phyloP scores from a whole-genome alignment of 2,113 vertebrate genomes.

The Lamprotornis superbus region DNA sequence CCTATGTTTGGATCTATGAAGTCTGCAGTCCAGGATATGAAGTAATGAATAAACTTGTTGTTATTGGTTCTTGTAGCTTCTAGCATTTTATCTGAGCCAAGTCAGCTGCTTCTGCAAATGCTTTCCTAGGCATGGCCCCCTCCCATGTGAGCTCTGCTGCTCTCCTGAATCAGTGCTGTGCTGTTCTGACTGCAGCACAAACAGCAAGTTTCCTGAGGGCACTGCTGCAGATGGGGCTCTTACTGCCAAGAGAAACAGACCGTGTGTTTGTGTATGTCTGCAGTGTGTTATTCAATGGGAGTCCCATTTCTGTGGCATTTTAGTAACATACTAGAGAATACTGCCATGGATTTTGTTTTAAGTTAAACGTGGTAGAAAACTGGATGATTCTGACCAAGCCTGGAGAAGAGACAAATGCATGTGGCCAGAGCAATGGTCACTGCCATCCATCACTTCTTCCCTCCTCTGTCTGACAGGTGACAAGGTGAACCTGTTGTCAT shows the following conservation, averaged over 20 bases:
- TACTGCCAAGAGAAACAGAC: not conserved
- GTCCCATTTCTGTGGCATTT: not conserved
- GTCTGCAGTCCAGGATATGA: not conserved
- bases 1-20: not conserved
- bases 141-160: not conserved
- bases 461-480: not conserved
- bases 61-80: not conserved
- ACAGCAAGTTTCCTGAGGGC: not conserved
- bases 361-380: not conserved
- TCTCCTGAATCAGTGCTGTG: not conserved
- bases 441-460: slow-evolving; percentile 16
- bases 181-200: not conserved
- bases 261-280: not conserved
- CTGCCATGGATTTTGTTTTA: not conserved
- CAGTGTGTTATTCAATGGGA: not conserved
- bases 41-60: not conserved
- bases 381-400: not conserved
- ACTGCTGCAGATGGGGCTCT: not conserved
- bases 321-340: not conserved
- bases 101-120: not conserved
- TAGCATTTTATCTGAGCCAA: not conserved
- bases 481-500: slow-evolving; percentile 10
- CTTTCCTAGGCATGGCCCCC: not conserved
- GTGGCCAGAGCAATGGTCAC: not conserved
- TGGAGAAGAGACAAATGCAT: not conserved